phyloP scores from a whole-genome alignment of 2,888 invertebrate species.

The Stenotaenia linearis region DNA sequence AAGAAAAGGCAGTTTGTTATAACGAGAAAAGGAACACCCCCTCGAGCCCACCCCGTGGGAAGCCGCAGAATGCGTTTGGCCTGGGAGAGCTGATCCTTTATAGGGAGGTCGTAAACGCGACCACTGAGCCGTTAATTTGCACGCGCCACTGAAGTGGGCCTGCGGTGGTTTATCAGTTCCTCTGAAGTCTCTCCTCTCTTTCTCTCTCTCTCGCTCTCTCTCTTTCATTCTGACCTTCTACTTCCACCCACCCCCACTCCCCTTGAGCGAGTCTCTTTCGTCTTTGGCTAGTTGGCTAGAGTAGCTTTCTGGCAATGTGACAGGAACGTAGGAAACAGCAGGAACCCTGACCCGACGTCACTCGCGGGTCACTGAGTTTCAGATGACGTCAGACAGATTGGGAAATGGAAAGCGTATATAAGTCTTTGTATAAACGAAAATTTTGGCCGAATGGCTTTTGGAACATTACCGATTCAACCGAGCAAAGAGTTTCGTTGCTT shows the following conservation, averaged over 20 bases:
- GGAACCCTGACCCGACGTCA: slow-evolving; percentile 26
- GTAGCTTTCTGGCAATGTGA: slow-evolving; percentile 21
- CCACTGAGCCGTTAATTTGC: slow-evolving; percentile 26
- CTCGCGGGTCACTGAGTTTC: slow-evolving; percentile 16
- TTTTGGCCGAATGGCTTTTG: slow-evolving; percentile 23
- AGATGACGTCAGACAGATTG: slow-evolving; percentile 23
- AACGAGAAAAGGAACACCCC: neutral
- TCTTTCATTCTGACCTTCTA: neutral
- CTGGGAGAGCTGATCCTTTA: slow-evolving; percentile 26
- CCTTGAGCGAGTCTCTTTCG: neutral
- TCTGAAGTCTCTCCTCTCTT: neutral
- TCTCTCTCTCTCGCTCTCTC: neutral
- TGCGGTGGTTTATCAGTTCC: slow-evolving; percentile 17
- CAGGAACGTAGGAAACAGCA: slow-evolving; percentile 19
- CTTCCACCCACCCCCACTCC: neutral
- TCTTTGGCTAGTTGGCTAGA: slow-evolving; percentile 26
- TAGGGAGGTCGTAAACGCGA: slow-evolving; percentile 23
- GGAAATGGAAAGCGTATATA: slow-evolving; percentile 20
- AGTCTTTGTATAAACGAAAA: slow-evolving; percentile 24
- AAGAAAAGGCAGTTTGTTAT: slow-evolving; percentile 7
- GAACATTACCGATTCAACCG: slow-evolving; percentile 26
- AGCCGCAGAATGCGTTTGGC: slow-evolving; percentile 26
- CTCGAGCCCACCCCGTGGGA: slow-evolving; percentile 21
- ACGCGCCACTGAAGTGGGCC: slow-evolving; percentile 26
- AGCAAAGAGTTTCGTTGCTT: slow-evolving; percentile 16